Percentiles rank a stretch among this genome's conserved stretches.
Conservation (phyloP, 2,113 vertebrate genomes). For the Corythoichthys haematopterus region DNA sequence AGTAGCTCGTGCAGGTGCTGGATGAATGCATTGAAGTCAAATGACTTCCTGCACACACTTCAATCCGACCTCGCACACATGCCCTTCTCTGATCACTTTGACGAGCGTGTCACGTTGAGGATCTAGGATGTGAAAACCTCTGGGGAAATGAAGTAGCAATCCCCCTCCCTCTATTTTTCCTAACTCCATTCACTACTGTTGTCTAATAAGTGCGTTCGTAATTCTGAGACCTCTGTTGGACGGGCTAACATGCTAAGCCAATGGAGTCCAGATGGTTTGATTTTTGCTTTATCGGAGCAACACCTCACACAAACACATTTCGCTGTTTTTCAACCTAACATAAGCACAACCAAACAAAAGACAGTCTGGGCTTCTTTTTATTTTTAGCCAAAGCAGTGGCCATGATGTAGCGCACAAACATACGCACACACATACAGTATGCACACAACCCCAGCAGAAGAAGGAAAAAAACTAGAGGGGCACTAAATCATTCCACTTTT, state of each 20-base stretch:
- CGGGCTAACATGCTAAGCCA: slow-evolving; percentile 51
- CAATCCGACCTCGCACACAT: slow-evolving; percentile 56
- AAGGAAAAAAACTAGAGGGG: slow-evolving; percentile 8
- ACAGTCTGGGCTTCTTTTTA: slow-evolving; percentile 46
- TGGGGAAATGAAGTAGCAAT: slow-evolving; percentile 22
- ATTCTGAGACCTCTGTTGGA: slow-evolving; percentile 56
- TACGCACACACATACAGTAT: slow-evolving; percentile 21
- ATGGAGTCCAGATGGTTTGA: slow-evolving; percentile 54
- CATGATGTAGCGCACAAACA: slow-evolving; percentile 13
- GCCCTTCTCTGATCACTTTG: slow-evolving; percentile 58
- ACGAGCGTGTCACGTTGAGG: slow-evolving; percentile 52
- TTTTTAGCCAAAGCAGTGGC: slow-evolving; percentile 65
- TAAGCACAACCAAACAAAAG: slow-evolving; percentile 65
- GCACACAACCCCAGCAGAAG: slow-evolving; percentile 20
- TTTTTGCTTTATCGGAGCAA: slow-evolving; percentile 65
- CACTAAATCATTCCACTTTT: neutral
- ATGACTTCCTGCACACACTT: slow-evolving; percentile 46
- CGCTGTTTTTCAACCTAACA: slow-evolving; percentile 66
- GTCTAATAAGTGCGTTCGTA: neutral
- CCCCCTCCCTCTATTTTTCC: slow-evolving; percentile 7
- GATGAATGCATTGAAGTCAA: slow-evolving; percentile 52
- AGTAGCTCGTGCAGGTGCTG: slow-evolving; percentile 59
- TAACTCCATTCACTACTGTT: neutral
- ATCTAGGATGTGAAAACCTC: slow-evolving; percentile 41
- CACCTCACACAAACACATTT: slow-evolving; percentile 68